Evolutionary conservation across 1,140 invertebrate genomes (phyloP).

Genomic region (Drosophila sp.): DNA sequence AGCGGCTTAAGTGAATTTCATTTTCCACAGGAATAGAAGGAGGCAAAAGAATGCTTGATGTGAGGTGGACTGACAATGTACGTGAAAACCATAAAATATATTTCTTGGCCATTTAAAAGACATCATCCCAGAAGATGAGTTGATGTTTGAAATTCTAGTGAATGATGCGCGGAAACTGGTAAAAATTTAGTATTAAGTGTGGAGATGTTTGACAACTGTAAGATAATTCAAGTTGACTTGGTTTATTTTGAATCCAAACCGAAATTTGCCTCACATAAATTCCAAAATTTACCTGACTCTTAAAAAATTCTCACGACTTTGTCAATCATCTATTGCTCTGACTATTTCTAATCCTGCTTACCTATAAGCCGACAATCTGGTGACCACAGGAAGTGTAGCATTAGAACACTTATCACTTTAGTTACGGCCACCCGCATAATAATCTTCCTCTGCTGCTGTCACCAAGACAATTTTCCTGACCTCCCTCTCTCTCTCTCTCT

Average conservation of each 20-base stretch:
- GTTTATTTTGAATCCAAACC: neutral
- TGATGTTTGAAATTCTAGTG: conserved; percentile 17
- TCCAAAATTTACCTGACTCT: neutral
- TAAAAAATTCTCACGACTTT: conserved; percentile 43
- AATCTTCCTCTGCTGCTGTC: conserved; percentile 26
- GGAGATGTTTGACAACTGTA: neutral
- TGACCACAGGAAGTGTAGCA: conserved; percentile 56
- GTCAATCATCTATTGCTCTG: neutral
- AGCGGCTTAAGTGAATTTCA: conserved; percentile 55
- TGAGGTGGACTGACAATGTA: conserved; percentile 32
- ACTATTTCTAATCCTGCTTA: conserved; percentile 29
- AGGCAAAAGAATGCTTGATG: conserved; percentile 19
- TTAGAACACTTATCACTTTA: conserved; percentile 51
- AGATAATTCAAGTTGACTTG: neutral
- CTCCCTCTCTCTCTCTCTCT: no score
- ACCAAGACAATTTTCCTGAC: conserved; percentile 15
- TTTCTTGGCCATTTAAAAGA: neutral
- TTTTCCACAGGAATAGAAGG: conserved; percentile 39
- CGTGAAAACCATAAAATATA: conserved; percentile 37
- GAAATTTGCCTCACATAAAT: no score
- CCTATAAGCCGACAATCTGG: conserved; percentile 42
- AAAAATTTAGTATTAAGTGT: neutral
- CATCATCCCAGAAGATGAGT: conserved; percentile 5
- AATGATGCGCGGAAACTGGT: neutral
- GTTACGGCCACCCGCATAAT: conserved; percentile 65